Evolutionary conservation across 1,140 invertebrate genomes (phyloP), one percentile per base, ranked within the genome.

Genomic region (Lepidurus couesii): DNA sequence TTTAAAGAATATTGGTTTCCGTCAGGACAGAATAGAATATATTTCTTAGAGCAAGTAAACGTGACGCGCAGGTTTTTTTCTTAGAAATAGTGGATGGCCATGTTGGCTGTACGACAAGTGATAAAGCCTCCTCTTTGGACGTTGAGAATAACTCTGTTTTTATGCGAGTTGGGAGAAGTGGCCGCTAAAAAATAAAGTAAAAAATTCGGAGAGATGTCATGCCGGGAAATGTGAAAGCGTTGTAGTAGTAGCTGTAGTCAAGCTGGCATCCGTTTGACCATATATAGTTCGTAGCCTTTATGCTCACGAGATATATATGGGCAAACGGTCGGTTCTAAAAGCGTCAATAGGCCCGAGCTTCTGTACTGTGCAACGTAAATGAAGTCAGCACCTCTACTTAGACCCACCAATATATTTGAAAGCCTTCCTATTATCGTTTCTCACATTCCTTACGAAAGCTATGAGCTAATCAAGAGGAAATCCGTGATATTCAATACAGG

Each of bases 271-370:
- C 53, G 53, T 65, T 65, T 65, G 16, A 65, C 53, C 53, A 65
- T 65, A 65, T 65, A 65, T 65, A 65, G 53, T 21, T 65, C 34
- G 21, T 21, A 16, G 13, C 53, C 21, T 21, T 65, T 11, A 65
- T 21, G 21, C 53, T 65, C 53, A 65, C 53, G n/a, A 65, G 8
- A 65, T 65, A 65, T 65, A 65, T 65, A 65, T 65, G 53, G 53
- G 53, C 53, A 65, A 65, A 65, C 34, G 53, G 53, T 65, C 53
- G 53, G 53, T 65, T 65, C 53, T 21, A 13, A n/a, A 7, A 16
- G 53, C 13, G 53, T 34, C 34, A 3, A 34, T 65, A 65, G 53
- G 53, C 53, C 53, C 53, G 53, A 7, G 53, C 53, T 65, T 9
- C 53, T 21, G 53, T 65, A 21, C 34, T 34, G 53, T n/a, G 21